Evolutionary conservation across 1,140 invertebrate genomes (phyloP).

Genomic region (Antheraea pernyi): DNA sequence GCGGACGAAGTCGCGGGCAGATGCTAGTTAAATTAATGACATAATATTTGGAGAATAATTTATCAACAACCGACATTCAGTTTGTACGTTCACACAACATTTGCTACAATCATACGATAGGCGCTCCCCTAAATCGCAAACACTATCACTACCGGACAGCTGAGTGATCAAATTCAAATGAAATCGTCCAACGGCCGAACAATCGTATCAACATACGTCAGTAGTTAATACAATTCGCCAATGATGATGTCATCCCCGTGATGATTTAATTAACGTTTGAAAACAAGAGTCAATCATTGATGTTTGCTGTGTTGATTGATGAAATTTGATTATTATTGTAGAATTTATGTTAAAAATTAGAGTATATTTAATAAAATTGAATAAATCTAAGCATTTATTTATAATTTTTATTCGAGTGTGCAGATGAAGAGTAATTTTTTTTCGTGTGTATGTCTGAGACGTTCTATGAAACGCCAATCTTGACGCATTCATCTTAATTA

Average conservation of each 20-base stretch:
- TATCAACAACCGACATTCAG: neutral
- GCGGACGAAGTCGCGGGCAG: no score
- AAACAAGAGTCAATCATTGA: neutral
- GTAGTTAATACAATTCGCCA: slow-evolving; percentile 52
- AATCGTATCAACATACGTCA: slow-evolving; percentile 72
- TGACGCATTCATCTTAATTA: no score
- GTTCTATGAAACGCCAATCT: no score
- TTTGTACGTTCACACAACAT: neutral
- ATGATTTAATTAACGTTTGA: slow-evolving; percentile 26
- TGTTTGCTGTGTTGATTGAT: neutral
- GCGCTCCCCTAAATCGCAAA: slow-evolving; percentile 41
- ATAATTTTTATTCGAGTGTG: no score
- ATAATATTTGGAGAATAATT: neutral
- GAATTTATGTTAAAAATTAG: neutral
- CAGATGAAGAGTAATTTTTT: no score
- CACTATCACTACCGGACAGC: slow-evolving; percentile 64
- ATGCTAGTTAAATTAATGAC: no score
- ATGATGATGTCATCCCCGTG: slow-evolving; percentile 22
- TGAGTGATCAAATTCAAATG: slow-evolving; percentile 73
- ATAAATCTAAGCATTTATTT: no score
- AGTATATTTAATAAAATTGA: no score
- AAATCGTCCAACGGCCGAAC: slow-evolving; percentile 60
- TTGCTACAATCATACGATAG: slow-evolving; percentile 24
- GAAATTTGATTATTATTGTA: neutral
- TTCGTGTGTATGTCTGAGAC: no score